Evolutionary conservation across 2,888 invertebrate genomes (phyloP).

Genomic region (Orthosia incerta): DNA sequence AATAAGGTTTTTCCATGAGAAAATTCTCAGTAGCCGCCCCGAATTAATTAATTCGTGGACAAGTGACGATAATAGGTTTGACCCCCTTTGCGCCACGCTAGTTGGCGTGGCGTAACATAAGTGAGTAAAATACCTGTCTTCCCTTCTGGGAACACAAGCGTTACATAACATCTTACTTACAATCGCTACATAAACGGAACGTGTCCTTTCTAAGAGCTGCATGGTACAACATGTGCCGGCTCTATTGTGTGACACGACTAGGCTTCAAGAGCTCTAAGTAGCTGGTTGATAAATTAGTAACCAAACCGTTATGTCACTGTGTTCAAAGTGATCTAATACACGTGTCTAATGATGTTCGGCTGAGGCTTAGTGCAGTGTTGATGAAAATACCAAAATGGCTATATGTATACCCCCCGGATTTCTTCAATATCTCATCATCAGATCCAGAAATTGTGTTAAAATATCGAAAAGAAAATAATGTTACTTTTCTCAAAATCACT

Average conservation of each 20-base stretch:
- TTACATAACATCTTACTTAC: neutral
- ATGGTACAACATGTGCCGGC: slow-evolving; percentile 26
- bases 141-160: neutral
- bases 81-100: too few relatives aligned
- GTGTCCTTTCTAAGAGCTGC: neutral
- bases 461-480: too few relatives aligned
- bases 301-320: neutral
- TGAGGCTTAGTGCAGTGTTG: too few relatives aligned
- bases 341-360: too few relatives aligned
- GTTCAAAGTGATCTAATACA: neutral
- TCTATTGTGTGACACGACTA: slow-evolving; percentile 7
- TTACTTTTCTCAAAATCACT: neutral
- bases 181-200: neutral
- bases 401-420: too few relatives aligned
- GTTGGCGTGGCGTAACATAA: neutral
- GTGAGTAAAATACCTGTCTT: neutral
- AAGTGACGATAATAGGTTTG: too few relatives aligned
- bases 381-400: too few relatives aligned
- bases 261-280: slow-evolving; percentile 4
- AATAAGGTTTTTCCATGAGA: too few relatives aligned
- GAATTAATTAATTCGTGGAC: too few relatives aligned
- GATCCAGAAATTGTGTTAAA: neutral
- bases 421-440: too few relatives aligned
- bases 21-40: too few relatives aligned
- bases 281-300: neutral